These are phyloP conservation scores for Drosophila malerkotliana DNA, from an alignment of 1,140 invertebrate genomes.

Conservation along the genomic window DNA sequence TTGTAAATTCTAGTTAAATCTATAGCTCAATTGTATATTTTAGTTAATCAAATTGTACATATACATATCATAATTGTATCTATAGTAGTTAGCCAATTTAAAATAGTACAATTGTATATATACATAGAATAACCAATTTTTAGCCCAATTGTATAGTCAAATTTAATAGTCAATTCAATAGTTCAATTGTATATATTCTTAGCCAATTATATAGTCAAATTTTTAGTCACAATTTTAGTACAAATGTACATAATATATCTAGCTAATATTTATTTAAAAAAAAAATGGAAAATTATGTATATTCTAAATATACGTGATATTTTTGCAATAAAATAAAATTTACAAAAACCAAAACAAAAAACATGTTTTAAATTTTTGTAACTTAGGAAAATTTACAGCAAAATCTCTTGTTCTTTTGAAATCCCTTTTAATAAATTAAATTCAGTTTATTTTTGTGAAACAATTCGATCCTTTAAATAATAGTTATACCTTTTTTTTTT, in stretches of 20 bases:
- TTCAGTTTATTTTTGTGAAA: too few relatives aligned
- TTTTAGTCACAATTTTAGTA: slow-evolving; percentile 6
- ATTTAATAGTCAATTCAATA: slow-evolving; percentile 19
- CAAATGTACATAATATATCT: slow-evolving; percentile 21
- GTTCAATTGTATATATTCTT: slow-evolving; percentile 37
- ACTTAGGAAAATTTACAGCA: not conserved
- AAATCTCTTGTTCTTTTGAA: too few relatives aligned
- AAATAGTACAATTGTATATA: slow-evolving; percentile 28
- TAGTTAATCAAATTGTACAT: slow-evolving; percentile 56
- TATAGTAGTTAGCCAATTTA: slow-evolving; percentile 38
- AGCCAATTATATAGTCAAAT: slow-evolving; percentile 50
- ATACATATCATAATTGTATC: slow-evolving; percentile 18
- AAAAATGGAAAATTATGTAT: slow-evolving; percentile 35
- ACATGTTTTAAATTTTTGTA: not conserved
- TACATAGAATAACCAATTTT: slow-evolving; percentile 7
- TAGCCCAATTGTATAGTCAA: slow-evolving; percentile 9
- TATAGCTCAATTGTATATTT: slow-evolving; percentile 40
- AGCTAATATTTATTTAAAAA: slow-evolving; percentile 11
- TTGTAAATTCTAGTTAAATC: slow-evolving; percentile 50
- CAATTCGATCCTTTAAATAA: too few relatives aligned
- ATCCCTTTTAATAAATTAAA: too few relatives aligned
- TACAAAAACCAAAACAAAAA: slow-evolving; percentile 17
- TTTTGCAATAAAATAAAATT: slow-evolving; percentile 68
- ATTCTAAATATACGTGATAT: slow-evolving; percentile 64
- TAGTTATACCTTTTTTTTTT: too few relatives aligned